Evolutionary conservation across 1,140 invertebrate genomes (phyloP).

Genomic region (Hylaeus anthracinus): DNA sequence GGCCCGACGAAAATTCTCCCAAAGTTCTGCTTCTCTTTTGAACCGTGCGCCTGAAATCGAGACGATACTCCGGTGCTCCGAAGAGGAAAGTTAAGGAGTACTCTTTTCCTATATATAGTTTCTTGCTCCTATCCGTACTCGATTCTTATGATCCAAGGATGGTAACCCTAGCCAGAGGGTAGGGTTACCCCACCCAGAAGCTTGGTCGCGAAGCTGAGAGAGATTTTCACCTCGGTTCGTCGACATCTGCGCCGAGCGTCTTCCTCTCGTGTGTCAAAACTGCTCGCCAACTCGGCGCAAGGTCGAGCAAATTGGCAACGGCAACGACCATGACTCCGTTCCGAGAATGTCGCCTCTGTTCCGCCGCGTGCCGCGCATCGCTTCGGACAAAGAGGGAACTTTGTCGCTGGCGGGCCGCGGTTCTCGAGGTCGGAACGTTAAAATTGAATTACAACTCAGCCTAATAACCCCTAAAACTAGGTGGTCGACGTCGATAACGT

Average conservation of each 20-base stretch:
- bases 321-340: slow-evolving; percentile 57
- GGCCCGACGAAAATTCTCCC: too few species aligned
- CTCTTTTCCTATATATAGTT: too few species aligned
- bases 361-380: slow-evolving; percentile 13
- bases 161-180: too few species aligned
- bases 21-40: too few species aligned
- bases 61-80: too few species aligned
- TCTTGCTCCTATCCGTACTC: too few species aligned
- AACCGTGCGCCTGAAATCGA: too few species aligned
- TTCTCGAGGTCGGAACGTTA: slow-evolving; percentile 6
- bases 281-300: slow-evolving; percentile 58
- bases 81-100: too few species aligned
- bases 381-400: slow-evolving; percentile 52
- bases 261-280: slow-evolving; percentile 42
- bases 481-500: neutral
- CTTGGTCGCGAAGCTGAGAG: too few species aligned
- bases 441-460: slow-evolving; percentile 1
- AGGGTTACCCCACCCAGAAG: too few species aligned
- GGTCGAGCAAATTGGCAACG: slow-evolving; percentile 64
- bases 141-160: too few species aligned
- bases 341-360: slow-evolving; percentile 34
- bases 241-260: slow-evolving; percentile 14
- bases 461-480: slow-evolving; percentile 14
- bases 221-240: slow-evolving; percentile 20
- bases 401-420: slow-evolving; percentile 8